Conservation (phyloP, 2,113 vertebrate genomes). For the Suncus etruscus region DNA sequence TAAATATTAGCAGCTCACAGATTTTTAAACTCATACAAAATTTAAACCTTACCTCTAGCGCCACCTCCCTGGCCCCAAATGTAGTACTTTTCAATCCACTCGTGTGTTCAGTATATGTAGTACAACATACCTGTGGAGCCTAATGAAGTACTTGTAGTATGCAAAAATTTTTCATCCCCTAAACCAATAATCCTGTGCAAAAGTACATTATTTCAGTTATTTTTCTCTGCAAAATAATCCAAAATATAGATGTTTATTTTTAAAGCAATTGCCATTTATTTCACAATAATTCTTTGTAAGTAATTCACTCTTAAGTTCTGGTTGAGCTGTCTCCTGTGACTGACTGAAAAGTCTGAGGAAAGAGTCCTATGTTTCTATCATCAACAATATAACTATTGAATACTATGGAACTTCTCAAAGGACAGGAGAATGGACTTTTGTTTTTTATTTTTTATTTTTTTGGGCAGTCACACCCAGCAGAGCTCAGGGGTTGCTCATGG, state of each 20-base stretch:
- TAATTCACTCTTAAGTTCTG: neutral
- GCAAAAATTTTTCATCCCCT: neutral
- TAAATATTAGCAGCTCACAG: conserved; percentile 1
- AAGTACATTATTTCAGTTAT: neutral
- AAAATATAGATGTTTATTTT: neutral
- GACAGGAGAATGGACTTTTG: no score
- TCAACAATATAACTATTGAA: neutral
- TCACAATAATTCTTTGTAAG: neutral
- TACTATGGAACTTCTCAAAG: no score
- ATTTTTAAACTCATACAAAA: neutral
- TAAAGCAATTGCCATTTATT: neutral
- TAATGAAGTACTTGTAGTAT: neutral
- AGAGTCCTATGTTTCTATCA: neutral
- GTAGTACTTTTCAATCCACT: neutral
- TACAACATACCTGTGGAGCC: neutral
- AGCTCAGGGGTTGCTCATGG: no score
- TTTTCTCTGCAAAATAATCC: conserved; percentile 30
- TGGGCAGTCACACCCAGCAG: no score
- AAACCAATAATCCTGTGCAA: neutral
- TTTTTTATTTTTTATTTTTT: no score
- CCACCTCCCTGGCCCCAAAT: no score
- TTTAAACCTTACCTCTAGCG: no score
- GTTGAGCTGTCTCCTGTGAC: neutral
- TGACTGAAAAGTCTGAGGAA: neutral
- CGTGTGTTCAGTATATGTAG: neutral